These are phyloP conservation scores for Drosophila fulvimacula DNA, from an alignment of 2,888 invertebrate genomes.

Conservation along the genomic window DNA sequence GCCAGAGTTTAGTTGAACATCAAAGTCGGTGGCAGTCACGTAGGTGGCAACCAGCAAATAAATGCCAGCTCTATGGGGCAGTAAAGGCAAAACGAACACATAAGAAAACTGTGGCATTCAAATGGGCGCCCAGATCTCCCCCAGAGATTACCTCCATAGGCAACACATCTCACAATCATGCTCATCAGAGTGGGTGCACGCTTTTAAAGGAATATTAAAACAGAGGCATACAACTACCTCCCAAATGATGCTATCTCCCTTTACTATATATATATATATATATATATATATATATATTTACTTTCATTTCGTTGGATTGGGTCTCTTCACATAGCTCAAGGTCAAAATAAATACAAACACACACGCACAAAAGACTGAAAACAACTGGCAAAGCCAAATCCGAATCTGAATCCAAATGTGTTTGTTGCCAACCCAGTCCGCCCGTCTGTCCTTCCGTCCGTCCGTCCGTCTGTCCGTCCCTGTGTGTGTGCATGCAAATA, in stretches of 20 bases:
- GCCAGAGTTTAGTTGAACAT: slow-evolving; percentile 41
- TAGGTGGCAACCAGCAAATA: slow-evolving; percentile 71
- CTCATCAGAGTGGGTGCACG: slow-evolving; percentile 22
- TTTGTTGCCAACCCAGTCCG: slow-evolving; percentile 16
- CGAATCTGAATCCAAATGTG: slow-evolving; percentile 20
- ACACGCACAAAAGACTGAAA: slow-evolving; percentile 8
- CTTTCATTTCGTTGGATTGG: slow-evolving; percentile 8
- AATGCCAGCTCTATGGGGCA: slow-evolving; percentile 44
- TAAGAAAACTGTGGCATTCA: slow-evolving; percentile 32
- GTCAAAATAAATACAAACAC: slow-evolving; percentile 52
- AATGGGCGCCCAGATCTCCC: slow-evolving; percentile 27
- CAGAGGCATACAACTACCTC: slow-evolving; percentile 40
- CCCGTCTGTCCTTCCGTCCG: slow-evolving; percentile 23
- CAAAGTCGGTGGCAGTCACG: slow-evolving; percentile 58
- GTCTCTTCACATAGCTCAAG: slow-evolving; percentile 62
- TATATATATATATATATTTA: not conserved
- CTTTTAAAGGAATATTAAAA: slow-evolving; percentile 76
- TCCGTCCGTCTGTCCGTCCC: not conserved
- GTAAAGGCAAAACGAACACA: slow-evolving; percentile 12
- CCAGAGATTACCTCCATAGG: slow-evolving; percentile 24
- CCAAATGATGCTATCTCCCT: not conserved
- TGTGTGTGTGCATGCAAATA: slow-evolving; percentile 67
- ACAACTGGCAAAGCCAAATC: slow-evolving; percentile 25
- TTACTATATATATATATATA: not conserved
- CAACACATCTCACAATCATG: slow-evolving; percentile 25